Percentiles rank a stretch among this genome's conserved stretches.
phyloP scores from a whole-genome alignment of 2,888 invertebrate species.

The Molorchus minor region DNA sequence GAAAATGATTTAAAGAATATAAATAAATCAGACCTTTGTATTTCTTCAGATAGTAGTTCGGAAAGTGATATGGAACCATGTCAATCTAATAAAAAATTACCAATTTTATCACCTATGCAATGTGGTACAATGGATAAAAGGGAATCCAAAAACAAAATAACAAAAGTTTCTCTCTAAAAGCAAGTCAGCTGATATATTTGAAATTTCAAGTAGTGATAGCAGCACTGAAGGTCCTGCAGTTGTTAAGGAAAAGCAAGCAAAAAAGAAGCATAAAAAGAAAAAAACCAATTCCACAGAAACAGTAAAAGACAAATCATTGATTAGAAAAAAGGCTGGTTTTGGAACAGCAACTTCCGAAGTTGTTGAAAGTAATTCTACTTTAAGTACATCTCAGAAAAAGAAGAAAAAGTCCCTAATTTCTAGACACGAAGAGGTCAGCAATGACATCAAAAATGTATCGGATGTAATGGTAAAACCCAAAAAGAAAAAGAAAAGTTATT shows the following conservation, averaged over 20 bases:
- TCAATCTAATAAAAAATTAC: conserved; percentile 39
- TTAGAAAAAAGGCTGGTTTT: too few species aligned
- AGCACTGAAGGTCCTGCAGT: neutral
- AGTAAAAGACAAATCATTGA: neutral
- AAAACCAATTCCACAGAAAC: neutral
- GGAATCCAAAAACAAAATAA: conserved; percentile 7
- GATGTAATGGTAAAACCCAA: too few species aligned
- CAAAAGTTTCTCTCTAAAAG: conserved; percentile 15
- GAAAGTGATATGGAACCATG: conserved; percentile 52
- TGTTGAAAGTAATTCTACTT: too few species aligned
- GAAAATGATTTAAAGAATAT: neutral
- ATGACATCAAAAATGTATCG: too few species aligned
- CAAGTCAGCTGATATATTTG: neutral
- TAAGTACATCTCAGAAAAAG: too few species aligned
- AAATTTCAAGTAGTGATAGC: conserved; percentile 8
- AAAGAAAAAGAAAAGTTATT: neutral
- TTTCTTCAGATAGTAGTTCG: conserved; percentile 51
- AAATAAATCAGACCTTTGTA: conserved; percentile 8
- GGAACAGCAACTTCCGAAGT: too few species aligned
- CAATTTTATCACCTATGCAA: conserved; percentile 48
- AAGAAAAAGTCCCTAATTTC: too few species aligned
- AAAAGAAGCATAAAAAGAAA: conserved; percentile 19
- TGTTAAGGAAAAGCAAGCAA: neutral
- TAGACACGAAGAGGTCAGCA: too few species aligned
- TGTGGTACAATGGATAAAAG: conserved; percentile 14